These are phyloP conservation scores for Samia ricini DNA, from an alignment of 1,140 invertebrate genomes.

Conservation along the genomic window DNA sequence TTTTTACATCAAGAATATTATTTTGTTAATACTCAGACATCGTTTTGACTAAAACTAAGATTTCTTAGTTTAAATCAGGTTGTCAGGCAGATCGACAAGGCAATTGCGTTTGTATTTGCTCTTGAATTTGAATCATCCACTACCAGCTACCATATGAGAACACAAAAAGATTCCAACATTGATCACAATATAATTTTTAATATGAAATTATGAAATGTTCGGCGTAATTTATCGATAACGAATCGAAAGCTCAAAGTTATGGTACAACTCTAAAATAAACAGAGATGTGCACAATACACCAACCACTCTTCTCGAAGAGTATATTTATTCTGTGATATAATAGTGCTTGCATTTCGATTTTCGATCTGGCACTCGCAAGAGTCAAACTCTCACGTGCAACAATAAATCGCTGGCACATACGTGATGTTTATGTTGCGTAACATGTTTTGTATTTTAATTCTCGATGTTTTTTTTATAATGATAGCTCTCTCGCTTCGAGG, in stretches of 20 bases:
- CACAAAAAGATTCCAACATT: too few relatives aligned
- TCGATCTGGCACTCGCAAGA: not conserved
- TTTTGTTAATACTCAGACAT: too few relatives aligned
- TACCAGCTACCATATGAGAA: too few relatives aligned
- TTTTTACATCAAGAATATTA: too few relatives aligned
- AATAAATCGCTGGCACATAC: not conserved
- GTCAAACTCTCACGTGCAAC: not conserved
- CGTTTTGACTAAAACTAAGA: too few relatives aligned
- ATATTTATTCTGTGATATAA: not conserved
- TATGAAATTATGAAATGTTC: too few relatives aligned
- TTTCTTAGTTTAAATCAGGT: too few relatives aligned
- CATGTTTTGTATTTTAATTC: constrained; percentile 1
- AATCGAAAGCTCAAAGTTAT: not conserved
- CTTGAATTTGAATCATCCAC: too few relatives aligned
- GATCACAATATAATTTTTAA: too few relatives aligned
- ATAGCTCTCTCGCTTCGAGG: not conserved
- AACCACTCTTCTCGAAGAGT: not conserved
- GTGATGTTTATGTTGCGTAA: not conserved
- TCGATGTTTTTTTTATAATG: not conserved
- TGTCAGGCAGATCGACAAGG: too few relatives aligned
- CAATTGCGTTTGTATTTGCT: too few relatives aligned
- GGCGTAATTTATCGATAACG: not conserved
- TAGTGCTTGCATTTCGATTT: not conserved
- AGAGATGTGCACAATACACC: not conserved
- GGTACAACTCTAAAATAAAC: not conserved